A percentile compares a stretch with the other conserved stretches of the same genome.
These are phyloP conservation scores for Gadus macrocephalus DNA, from an alignment of 2,113 vertebrate species.

Conservation along the genomic window DNA sequence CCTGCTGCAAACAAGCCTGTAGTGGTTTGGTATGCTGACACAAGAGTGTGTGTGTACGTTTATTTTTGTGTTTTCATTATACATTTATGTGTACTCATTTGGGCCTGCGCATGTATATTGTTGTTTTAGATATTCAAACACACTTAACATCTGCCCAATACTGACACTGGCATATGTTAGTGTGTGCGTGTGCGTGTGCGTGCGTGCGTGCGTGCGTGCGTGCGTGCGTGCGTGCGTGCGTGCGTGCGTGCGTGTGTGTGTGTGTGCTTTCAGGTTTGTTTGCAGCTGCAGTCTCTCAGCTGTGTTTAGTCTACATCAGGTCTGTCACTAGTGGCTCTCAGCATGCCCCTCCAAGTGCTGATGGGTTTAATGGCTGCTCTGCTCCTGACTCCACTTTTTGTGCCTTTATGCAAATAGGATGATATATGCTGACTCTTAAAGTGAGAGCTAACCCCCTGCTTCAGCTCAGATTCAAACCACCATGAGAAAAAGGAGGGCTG, in stretches of 20 bases:
- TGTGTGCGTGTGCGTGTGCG: constrained; percentile 21
- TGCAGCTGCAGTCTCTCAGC: constrained; percentile 70
- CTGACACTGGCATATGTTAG: constrained; percentile 4
- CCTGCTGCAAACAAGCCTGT: constrained; percentile 43
- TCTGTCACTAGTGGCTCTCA: constrained; percentile 65
- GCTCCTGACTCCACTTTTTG: neutral
- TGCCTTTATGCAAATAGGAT: constrained; percentile 30
- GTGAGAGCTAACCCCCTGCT: neutral
- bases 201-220: constrained; percentile 20
- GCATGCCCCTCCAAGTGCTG: constrained; percentile 45
- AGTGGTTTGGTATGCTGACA: constrained; percentile 33
- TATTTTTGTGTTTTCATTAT: neutral
- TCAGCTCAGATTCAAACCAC: no score
- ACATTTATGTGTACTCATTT: constrained; percentile 10
- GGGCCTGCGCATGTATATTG: constrained; percentile 25
- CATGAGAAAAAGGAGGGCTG: no score
- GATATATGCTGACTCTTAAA: neutral
- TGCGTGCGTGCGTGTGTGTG: constrained; percentile 16
- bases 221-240: constrained; percentile 20
- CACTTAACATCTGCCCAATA: constrained; percentile 49
- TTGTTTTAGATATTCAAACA: constrained; percentile 59
- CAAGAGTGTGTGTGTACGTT: constrained; percentile 15
- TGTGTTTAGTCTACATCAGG: constrained; percentile 70
- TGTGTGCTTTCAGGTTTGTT: constrained; percentile 8
- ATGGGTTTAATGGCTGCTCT: constrained; percentile 46